Evolutionary conservation across 2,113 vertebrate species (phyloP), one percentile per base, ranked within the genome.

Genomic region (Mormyrus lacerda): DNA sequence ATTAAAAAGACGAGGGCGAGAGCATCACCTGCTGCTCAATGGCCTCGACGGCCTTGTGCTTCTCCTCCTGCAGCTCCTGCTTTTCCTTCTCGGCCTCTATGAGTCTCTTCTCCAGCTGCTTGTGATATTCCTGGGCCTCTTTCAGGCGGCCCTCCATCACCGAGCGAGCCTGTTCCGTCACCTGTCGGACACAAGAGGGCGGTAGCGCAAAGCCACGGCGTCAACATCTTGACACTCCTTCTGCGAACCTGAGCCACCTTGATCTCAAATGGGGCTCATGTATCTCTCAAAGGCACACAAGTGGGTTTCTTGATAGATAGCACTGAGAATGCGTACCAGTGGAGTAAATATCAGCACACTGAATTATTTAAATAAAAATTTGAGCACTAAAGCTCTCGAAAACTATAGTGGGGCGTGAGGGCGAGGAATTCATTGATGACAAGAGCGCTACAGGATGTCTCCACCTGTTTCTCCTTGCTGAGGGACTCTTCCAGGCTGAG

Each of bases 391-490:
- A 73, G n/a, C 61, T 27, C 27, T 73, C n/a, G 15, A 73, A 35
- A 35, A 73, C 8, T 39, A 15, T 39, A 76, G 13, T 17, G 11
- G 35, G 73, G 6, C 73, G 42, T 42, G 44, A 39, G 79, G 42
- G 79, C 39, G 4, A 45, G n/a, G 17, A 85, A 2, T 11, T 9
- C 19, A 39, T 48, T 4, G 45, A 48, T 47, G 19, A n/a, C 21
- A n/a, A 24, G 21, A 51, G 45, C 24, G 0, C 3, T 15, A n/a
- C 5, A 84, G 69, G 45, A 35, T n/a, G 21, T 21, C 9, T 47
- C 2, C 92, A 98, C 98, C 96, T 98, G 97, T 89, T 98, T 99
- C 90, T 99, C 98, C 90, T 98, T 99, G 92, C 97, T 98, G 45
- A 99, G 95, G 21, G 97, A 98, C 88, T 99, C 98, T 91, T 99